Evolutionary conservation across 2,113 vertebrate genomes (phyloP), one percentile per base, ranked within the genome.

Genomic region (Cepphus grylle): DNA sequence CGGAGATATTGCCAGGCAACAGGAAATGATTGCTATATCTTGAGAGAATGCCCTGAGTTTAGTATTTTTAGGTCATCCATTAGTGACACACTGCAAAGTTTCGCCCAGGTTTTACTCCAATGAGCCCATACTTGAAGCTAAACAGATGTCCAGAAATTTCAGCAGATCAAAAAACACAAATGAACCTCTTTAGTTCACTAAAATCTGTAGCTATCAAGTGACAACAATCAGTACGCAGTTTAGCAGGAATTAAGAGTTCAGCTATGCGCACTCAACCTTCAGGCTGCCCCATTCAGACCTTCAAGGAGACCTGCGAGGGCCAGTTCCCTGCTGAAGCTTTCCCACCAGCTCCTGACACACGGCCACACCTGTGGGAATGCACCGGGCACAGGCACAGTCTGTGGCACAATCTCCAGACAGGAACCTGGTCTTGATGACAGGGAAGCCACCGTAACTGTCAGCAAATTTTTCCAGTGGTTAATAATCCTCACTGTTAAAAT

Each of bases 1-100:
- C 1, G 7, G 50, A 76, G 47, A 81, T 69, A 95, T 84, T 94
- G 94, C 92, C 95, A 96, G 73, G 95, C 94, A 97, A 97, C 97
- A 89, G 86, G 42, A 96, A 90, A 90, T 63, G 23, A 96, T 81
- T 81, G 50, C 72, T 94, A 1, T 73, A 81, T 93, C 85, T 78
- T 83, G 76, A 92, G 76, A 94, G 77, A 95, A 94, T 92, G 67
- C 62, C 62, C 55, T 59, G 63, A 55, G 83, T 94, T 95, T 59
- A 83, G 92, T 96, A 78, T 74, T 96, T 96, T 96, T 83, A 86
- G 59, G 71, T 74, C 76, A 90, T 55, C 55, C 0, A 0, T 86
- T 79, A 80, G 78, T 79, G 90, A 95, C 81, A 97, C 70, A 66
- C 65, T 7, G 11, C 67, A 42, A 89, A 85, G 78, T 83, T 96